These are phyloP conservation scores for Apamea crenata DNA, from an alignment of 2,888 invertebrate species.

Conservation along the genomic window DNA sequence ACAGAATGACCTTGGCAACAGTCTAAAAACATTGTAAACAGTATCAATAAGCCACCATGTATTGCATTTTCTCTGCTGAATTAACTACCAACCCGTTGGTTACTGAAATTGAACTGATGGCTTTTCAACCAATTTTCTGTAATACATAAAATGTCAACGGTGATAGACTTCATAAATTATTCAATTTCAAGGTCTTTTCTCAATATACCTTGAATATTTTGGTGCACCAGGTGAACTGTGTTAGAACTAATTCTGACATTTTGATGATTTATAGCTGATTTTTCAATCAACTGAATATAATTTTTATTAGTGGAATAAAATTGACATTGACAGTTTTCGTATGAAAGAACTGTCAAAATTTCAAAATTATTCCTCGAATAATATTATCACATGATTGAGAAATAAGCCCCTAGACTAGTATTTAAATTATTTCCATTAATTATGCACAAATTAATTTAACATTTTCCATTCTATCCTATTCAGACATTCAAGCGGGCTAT, in stretches of 20 bases:
- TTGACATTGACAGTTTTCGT: no score
- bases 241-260: not conserved
- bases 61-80: not conserved
- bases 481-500: constrained; percentile 97
- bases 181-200: not conserved
- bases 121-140: not conserved
- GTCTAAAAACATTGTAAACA: constrained; percentile 8
- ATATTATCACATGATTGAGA: no score
- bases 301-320: no score
- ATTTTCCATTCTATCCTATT: not conserved
- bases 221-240: not conserved
- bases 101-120: not conserved
- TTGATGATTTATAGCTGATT: not conserved
- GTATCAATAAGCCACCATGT: not conserved
- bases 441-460: not conserved
- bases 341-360: no score
- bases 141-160: not conserved
- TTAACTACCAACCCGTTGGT: not conserved
- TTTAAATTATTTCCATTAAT: no score
- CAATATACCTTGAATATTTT: not conserved
- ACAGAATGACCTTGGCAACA: constrained; percentile 17
- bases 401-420: no score
- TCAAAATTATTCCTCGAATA: no score
- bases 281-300: no score
- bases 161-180: not conserved